Evolutionary conservation across 1,140 invertebrate genomes (phyloP).

Genomic region (Bombus consobrinus): DNA sequence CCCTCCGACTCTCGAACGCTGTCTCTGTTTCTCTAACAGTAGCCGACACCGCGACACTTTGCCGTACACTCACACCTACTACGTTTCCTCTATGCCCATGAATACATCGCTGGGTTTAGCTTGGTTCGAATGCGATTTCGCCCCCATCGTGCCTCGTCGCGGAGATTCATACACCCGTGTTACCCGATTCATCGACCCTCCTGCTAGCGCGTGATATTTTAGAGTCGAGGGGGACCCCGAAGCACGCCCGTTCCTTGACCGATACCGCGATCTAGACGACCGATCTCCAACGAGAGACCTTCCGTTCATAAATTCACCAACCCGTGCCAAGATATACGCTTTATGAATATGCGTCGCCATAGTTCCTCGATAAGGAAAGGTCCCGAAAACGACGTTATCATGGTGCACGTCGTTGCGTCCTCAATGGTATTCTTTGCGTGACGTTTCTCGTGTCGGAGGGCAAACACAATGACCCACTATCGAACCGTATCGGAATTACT

Average conservation of each 20-base stretch:
- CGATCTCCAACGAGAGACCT: conserved; percentile 25
- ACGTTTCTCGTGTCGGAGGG: no score
- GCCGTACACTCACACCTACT: conserved; percentile 7
- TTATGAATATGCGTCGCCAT: conserved; percentile 36
- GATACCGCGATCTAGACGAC: conserved; percentile 35
- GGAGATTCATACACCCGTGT: conserved; percentile 25
- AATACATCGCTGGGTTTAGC: conserved; percentile 68
- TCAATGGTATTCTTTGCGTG: neutral
- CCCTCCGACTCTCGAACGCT: neutral
- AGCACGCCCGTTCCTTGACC: conserved; percentile 30
- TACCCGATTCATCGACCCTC: conserved; percentile 10
- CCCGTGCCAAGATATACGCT: conserved; percentile 13
- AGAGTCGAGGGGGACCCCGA: neutral
- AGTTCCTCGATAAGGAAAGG: conserved; percentile 10
- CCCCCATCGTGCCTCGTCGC: neutral
- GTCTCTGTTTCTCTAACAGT: neutral
- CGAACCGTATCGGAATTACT: neutral
- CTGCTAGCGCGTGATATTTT: neutral
- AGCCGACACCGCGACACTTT: conserved; percentile 14
- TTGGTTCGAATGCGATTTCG: conserved; percentile 51
- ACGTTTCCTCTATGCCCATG: conserved; percentile 53
- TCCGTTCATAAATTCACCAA: conserved; percentile 39
- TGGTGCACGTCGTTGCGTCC: neutral
- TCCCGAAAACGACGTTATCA: neutral
- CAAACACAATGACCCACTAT: neutral